Percentiles rank a stretch among this genome's conserved stretches.
Evolutionary conservation across 2,888 invertebrate genomes (phyloP).

Genomic region (Thecophora atra): DNA sequence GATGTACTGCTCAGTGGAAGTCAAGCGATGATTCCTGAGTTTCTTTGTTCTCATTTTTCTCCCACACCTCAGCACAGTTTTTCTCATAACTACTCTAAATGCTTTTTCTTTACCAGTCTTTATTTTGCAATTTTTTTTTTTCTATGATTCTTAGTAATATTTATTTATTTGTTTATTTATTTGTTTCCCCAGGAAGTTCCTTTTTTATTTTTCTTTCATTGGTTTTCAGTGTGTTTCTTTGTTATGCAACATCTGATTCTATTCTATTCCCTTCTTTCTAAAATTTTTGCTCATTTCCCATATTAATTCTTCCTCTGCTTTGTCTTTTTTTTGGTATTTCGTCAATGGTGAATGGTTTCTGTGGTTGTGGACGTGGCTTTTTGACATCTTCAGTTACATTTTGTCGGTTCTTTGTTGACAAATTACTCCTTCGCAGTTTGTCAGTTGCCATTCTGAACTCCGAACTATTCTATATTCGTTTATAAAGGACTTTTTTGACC

Average conservation of each 20-base stretch:
- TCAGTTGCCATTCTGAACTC: too few relatives aligned
- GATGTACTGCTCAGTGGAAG: too few relatives aligned
- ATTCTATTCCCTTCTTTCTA: neutral
- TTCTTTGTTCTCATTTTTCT: too few relatives aligned
- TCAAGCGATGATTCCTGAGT: too few relatives aligned
- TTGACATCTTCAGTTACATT: neutral
- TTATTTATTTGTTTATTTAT: too few relatives aligned
- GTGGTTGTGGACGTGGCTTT: neutral
- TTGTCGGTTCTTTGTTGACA: neutral
- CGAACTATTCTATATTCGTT: too few relatives aligned
- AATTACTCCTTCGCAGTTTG: neutral
- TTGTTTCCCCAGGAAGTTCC: neutral
- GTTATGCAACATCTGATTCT: constrained; percentile 19
- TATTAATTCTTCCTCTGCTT: neutral
- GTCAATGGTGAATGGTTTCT: neutral
- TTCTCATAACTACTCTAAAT: too few relatives aligned
- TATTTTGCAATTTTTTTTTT: too few relatives aligned
- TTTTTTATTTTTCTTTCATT: neutral
- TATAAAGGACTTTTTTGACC: too few relatives aligned
- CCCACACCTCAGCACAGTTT: too few relatives aligned
- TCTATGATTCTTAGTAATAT: too few relatives aligned
- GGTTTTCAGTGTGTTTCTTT: neutral
- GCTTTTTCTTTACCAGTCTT: too few relatives aligned
- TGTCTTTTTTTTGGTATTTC: constrained; percentile 15
- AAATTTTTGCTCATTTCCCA: neutral